Evolutionary conservation across 2,113 vertebrate species (phyloP), one percentile per base, ranked within the genome.

Genomic region (Gallinago jamesoni): DNA sequence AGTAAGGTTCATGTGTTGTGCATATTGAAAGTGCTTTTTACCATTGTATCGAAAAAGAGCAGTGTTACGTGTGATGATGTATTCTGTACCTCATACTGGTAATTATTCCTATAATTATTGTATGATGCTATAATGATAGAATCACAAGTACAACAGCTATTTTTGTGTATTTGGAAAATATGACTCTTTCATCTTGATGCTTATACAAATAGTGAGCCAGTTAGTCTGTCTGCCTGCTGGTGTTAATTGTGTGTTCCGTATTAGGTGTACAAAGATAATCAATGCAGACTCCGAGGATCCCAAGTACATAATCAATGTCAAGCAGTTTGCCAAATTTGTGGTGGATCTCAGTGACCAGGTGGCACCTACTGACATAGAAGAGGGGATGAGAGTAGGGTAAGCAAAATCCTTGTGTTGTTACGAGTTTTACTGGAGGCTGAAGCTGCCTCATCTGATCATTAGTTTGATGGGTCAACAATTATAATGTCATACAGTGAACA

Each of bases 321-420:
- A 99, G 94, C 99, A 99, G 95, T 99, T 99, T 97, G 99, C 99
- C 90, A 99, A 99, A 97, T 99, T 99, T 47, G 99, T 99, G 98
- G 99, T 99, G 97, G 99, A 99, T 94, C 98, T 99, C 93, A 99
- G 99, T 69, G 99, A 99, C 96, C 99, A 99, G 96, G 99, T 99
- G 84, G 99, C 99, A 56, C 99, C 99, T 6, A 99, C 99, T 53
- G 99, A 99, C 98, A 99, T 99, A 37, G 99, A 99, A 97, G 99
- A 99, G 96, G 99, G 99, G 75, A 99, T 99, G 99, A 98, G 99
- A 98, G 99, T 99, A 66, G 99, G 99, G 99, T 99, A 96, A 98
- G 98, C 74, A 78, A 28, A 56, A 19, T 47, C 15, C 45, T 59
- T 24, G 18, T n/a, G 33, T 67, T 94, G 73, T 72, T 62, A 18